phyloP scores from a whole-genome alignment of 2,888 invertebrate species.

The Synergus laeviventris region DNA sequence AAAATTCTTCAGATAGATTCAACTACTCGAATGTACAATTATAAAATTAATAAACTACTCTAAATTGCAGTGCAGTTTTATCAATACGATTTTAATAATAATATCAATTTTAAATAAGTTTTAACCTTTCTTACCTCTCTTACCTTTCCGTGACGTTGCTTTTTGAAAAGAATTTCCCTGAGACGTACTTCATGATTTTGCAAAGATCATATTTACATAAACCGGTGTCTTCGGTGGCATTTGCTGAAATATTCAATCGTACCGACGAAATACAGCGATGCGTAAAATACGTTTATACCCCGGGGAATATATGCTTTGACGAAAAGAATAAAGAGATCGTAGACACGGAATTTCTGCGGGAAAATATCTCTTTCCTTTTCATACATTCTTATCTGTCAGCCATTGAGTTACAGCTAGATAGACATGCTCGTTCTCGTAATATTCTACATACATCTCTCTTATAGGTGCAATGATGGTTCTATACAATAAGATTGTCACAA shows the following conservation, averaged over 20 bases:
- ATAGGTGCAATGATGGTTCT: neutral
- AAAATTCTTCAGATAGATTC: neutral
- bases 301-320: conserved; percentile 22
- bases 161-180: neutral
- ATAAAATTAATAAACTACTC: neutral
- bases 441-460: neutral
- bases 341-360: conserved; percentile 2
- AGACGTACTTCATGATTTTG: neutral
- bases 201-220: conserved; percentile 25
- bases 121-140: too few species aligned
- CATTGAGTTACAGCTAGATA: conserved; percentile 31
- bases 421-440: neutral
- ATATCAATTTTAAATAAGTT: neutral
- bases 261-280: conserved; percentile 2
- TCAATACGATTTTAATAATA: too few species aligned
- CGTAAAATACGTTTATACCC: conserved; percentile 15
- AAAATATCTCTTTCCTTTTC: conserved; percentile 14
- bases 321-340: conserved; percentile 33
- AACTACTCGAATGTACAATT: neutral
- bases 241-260: conserved; percentile 37
- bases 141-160: neutral
- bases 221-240: conserved; percentile 14
- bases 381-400: conserved; percentile 36
- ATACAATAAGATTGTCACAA: neutral
- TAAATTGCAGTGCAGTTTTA: neutral